Evolutionary conservation across 2,888 invertebrate species (phyloP).

Genomic region (Euzetes globulus): DNA sequence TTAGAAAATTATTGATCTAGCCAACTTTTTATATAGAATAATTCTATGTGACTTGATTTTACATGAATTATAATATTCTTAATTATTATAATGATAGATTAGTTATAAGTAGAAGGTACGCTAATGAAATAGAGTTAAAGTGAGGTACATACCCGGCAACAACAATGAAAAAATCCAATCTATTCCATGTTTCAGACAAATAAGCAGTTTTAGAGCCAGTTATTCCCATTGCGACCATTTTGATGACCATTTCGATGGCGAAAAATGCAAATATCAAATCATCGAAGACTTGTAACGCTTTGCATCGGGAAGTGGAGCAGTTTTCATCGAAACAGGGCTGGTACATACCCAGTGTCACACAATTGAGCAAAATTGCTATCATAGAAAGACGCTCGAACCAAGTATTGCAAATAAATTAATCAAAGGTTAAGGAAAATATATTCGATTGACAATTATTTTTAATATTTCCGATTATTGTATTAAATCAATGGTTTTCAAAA

Average conservation of each 20-base stretch:
- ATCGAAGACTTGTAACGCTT: slow-evolving; percentile 72
- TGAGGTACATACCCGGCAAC: slow-evolving; percentile 69
- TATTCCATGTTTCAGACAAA: slow-evolving; percentile 97
- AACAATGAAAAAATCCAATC: slow-evolving; percentile 96
- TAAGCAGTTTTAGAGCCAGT: slow-evolving; percentile 81
- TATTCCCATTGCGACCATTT: slow-evolving; percentile 97
- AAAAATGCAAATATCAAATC: slow-evolving; percentile 98
- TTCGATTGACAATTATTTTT: neutral
- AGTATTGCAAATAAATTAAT: slow-evolving; percentile 50
- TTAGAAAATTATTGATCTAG: too few species aligned
- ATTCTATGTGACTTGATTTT: too few species aligned
- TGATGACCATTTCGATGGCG: slow-evolving; percentile 93
- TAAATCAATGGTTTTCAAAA: too few species aligned
- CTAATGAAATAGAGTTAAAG: neutral
- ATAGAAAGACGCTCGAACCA: slow-evolving; percentile 99
- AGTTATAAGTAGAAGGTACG: too few species aligned
- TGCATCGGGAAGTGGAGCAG: slow-evolving; percentile 57
- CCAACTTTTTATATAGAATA: too few species aligned
- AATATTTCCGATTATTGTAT: too few species aligned
- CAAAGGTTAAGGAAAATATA: slow-evolving; percentile 29
- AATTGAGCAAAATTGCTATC: slow-evolving; percentile 95
- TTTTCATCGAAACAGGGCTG: slow-evolving; percentile 93
- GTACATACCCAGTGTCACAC: slow-evolving; percentile 98
- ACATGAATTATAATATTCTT: too few species aligned
- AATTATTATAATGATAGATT: too few species aligned